Base-by-base conservation (phyloP, 2,113 vertebrate species). In the Alethe diademata region DNA sequence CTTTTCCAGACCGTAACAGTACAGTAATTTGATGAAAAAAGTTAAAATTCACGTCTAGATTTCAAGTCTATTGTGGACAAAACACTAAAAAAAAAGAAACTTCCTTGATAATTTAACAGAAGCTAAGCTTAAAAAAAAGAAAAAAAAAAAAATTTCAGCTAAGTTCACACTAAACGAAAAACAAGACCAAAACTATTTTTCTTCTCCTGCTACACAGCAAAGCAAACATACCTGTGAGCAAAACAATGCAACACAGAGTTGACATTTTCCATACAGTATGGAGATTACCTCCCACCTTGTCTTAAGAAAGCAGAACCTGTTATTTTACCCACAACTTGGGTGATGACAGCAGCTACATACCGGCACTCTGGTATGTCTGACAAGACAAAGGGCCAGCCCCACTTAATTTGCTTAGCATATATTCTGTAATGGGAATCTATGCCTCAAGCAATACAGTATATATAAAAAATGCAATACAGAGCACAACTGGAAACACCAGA, bases 41-140 rank as follows among this genome's bases (percentile, higher is more conserved):
- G 8, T 45, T 36, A 15, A 83, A 93, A 85, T 8, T 6, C 60
- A 24, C 0, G 0, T 40, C 31, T 2, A 8, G 69, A 88, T 1
- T 75, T 40, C 38, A 82, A 76, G 11, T 76, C 71, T 58, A 13
- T 0, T 43, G 36, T 13, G 38, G 18, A 92, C 36, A 89, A 91
- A 84, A 72, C 5, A 17, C 36, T 9, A 9, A 29, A 66, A n/a
- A n/a, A 80, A 71, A 73, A n/a, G 22, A 64, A 11, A 54, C 9
- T 57, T 65, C 48, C 35, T 73, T 50, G 5, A 69, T 10, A 29
- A 28, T 67, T 57, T 82, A 90, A 76, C 18, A 93, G 28, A 53
- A 89, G 35, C 20, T 56, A 74, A 43, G 43, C n/a, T 43, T 19
- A 43, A 43, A 43, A 45, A 45, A 45, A 45, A 45, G 20, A 45